A percentile compares a stretch with the other conserved stretches of the same genome.
Evolutionary conservation across 2,888 invertebrate species (phyloP).

Genomic region (Agrochola macilenta): DNA sequence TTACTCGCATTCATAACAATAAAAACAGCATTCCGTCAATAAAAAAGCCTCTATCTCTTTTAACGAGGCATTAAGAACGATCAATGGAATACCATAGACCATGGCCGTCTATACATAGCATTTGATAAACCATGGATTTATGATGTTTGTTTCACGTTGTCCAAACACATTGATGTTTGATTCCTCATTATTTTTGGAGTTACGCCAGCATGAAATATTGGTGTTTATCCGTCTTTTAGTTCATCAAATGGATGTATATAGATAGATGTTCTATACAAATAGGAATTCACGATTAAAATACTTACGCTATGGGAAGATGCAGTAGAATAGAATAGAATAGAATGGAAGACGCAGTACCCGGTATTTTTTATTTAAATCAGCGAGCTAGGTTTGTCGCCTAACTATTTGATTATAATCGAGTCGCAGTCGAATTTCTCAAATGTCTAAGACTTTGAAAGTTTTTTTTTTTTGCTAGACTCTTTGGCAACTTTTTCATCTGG

Average conservation of each 20-base stretch:
- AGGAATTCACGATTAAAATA: background rate
- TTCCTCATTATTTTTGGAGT: conserved; percentile 44
- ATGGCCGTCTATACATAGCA: conserved; percentile 47
- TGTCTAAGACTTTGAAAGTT: background rate
- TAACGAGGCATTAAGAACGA: conserved; percentile 21
- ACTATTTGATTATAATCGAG: background rate
- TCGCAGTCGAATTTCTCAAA: background rate
- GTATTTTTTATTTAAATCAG: background rate
- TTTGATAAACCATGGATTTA: conserved; percentile 20
- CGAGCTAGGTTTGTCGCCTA: background rate
- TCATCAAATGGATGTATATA: conserved; percentile 10
- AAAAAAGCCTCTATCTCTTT: conserved; percentile 36
- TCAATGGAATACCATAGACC: conserved; percentile 47
- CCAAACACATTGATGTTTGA: conserved; percentile 34
- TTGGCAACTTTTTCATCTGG: background rate
- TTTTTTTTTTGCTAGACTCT: background rate
- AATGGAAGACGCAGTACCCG: background rate
- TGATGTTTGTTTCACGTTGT: conserved; percentile 32
- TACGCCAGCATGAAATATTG: conserved; percentile 35
- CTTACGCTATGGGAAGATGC: background rate
- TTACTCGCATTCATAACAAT: conserved; percentile 1
- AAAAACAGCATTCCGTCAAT: conserved; percentile 21
- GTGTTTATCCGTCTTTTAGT: conserved; percentile 22
- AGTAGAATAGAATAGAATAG: no score
- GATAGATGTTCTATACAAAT: background rate